Percentiles rank a stretch among this genome's conserved stretches.
Conservation (phyloP, 1,140 invertebrate genomes). For the Drosophila punjabiensis region DNA sequence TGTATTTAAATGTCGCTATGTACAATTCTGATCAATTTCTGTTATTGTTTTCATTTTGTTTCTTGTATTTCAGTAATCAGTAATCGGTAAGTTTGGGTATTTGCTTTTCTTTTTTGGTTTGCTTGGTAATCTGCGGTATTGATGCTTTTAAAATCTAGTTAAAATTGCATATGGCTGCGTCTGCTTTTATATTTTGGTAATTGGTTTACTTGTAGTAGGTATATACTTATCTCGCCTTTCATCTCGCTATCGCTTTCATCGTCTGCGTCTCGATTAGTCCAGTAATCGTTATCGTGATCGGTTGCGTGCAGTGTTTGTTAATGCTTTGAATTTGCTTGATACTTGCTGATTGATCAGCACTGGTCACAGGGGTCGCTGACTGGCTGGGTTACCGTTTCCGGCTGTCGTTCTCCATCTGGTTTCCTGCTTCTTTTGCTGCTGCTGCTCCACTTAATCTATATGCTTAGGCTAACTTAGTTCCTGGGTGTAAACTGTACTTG, state of each 20-base stretch:
- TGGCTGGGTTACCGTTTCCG: slow-evolving; percentile 33
- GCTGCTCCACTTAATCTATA: slow-evolving; percentile 38
- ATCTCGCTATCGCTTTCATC: slow-evolving; percentile 52
- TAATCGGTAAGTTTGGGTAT: slow-evolving; percentile 67
- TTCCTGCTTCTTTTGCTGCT: slow-evolving; percentile 12
- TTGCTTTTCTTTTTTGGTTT: slow-evolving; percentile 60
- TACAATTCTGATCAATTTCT: slow-evolving; percentile 77
- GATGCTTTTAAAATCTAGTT: slow-evolving; percentile 83
- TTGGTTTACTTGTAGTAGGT: slow-evolving; percentile 75
- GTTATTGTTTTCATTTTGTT: slow-evolving; percentile 42
- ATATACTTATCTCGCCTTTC: slow-evolving; percentile 66
- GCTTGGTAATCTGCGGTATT: slow-evolving; percentile 72
- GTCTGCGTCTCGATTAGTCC: slow-evolving; percentile 40
- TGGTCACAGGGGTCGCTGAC: slow-evolving; percentile 23
- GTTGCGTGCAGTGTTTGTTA: slow-evolving; percentile 37
- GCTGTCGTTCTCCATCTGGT: slow-evolving; percentile 37
- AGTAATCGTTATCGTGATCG: slow-evolving; percentile 38
- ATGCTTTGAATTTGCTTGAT: slow-evolving; percentile 57
- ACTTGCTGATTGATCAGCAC: slow-evolving; percentile 17
- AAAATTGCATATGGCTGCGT: slow-evolving; percentile 81
- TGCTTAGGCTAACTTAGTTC: slow-evolving; percentile 57
- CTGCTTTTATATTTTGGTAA: slow-evolving; percentile 77
- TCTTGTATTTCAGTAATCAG: slow-evolving; percentile 52
- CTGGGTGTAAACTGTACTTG: slow-evolving; percentile 74
- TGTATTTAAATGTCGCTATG: slow-evolving; percentile 80